Evolutionary conservation across 2,113 vertebrate genomes (phyloP).

Genomic region (Lepisosteus oculatus): DNA sequence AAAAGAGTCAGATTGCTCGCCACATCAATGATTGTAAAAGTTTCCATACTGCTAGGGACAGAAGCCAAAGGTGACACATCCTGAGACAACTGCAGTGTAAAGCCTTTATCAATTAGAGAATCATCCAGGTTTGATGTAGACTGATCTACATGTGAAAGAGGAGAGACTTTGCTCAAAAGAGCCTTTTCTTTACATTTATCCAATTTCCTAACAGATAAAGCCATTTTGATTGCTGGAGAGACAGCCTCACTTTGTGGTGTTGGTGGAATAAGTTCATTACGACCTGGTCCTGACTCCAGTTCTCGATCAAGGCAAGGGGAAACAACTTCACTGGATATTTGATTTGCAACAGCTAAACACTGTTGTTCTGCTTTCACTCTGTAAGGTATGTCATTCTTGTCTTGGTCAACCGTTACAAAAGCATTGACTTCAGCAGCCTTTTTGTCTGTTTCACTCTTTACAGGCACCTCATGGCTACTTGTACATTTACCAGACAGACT

Average conservation of each 20-base stretch:
- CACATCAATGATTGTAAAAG: constrained; percentile 87
- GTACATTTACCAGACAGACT: constrained; percentile 60
- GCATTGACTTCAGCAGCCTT: background rate
- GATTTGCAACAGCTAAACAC: background rate
- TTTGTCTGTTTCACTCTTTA: background rate
- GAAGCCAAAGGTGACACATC: constrained; percentile 49
- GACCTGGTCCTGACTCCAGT: constrained; percentile 39
- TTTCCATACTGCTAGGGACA: constrained; percentile 60
- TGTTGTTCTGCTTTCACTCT: too few species aligned
- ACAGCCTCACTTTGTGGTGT: constrained; percentile 61
- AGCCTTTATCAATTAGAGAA: constrained; percentile 49
- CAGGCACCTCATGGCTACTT: constrained; percentile 17
- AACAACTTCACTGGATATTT: background rate
- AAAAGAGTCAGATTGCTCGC: constrained; percentile 83
- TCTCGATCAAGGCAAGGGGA: background rate
- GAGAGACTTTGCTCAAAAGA: background rate
- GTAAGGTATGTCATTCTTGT: too few species aligned
- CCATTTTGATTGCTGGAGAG: constrained; percentile 58
- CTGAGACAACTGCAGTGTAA: constrained; percentile 75
- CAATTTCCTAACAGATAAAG: constrained; percentile 53
- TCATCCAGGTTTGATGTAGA: constrained; percentile 28
- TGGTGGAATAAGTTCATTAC: constrained; percentile 66
- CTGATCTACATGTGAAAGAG: constrained; percentile 7
- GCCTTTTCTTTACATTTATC: constrained; percentile 21
- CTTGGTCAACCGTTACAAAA: background rate